Evolutionary conservation across 2,888 invertebrate genomes (phyloP).

Genomic region (Ctena decussata): DNA sequence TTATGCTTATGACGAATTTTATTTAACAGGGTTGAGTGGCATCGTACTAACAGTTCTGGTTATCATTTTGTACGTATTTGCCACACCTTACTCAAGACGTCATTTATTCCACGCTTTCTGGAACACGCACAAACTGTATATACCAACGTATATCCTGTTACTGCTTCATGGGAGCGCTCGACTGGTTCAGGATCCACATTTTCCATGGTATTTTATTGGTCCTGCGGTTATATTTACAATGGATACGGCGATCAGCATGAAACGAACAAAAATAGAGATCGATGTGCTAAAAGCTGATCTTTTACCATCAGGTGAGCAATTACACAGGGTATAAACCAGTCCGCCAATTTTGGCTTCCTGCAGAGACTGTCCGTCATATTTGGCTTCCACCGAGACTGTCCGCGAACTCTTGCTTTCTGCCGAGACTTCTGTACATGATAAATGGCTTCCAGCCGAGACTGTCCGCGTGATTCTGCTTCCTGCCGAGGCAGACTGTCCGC

Average conservation of each 20-base stretch:
- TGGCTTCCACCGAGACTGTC: too few relatives aligned
- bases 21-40: conserved; percentile 88
- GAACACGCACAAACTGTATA: conserved; percentile 89
- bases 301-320: conserved; percentile 89
- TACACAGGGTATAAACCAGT: too few relatives aligned
- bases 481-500: too few relatives aligned
- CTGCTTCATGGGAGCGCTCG: conserved; percentile 89
- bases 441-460: too few relatives aligned
- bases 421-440: too few relatives aligned
- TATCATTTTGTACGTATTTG: conserved; percentile 89
- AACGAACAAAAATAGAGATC: conserved; percentile 89
- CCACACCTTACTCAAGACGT: conserved; percentile 88
- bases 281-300: conserved; percentile 89
- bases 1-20: too few relatives aligned
- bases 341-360: too few relatives aligned
- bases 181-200: conserved; percentile 89
- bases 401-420: too few relatives aligned
- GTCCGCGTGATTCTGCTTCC: too few relatives aligned
- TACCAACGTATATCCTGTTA: conserved; percentile 89
- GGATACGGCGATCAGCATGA: conserved; percentile 89
- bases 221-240: conserved; percentile 89
- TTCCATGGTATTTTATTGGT: conserved; percentile 88
- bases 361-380: too few relatives aligned
- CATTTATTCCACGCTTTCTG: conserved; percentile 89
- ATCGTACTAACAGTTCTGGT: conserved; percentile 88